Percentiles rank a stretch among this genome's conserved stretches.
Evolutionary conservation across 2,888 invertebrate species (phyloP).

Genomic region (Acholoe squamosa): DNA sequence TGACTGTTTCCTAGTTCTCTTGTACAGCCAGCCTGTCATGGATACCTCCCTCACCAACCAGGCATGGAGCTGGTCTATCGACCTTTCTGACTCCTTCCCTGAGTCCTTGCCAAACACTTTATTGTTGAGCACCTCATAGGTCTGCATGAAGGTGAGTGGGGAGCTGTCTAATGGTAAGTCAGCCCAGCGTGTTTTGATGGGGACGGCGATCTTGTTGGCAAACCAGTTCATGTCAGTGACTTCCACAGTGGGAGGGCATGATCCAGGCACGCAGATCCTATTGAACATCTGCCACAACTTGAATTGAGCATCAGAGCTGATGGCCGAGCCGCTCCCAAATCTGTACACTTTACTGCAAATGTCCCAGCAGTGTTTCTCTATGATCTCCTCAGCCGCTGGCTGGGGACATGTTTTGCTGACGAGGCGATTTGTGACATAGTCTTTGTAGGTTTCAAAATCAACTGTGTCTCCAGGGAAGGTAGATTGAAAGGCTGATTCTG

Average conservation of each 20-base stretch:
- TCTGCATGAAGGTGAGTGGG: background rate
- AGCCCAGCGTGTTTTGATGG: background rate
- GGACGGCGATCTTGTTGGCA: constrained; percentile 64
- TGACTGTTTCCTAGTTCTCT: constrained; percentile 68
- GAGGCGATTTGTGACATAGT: background rate
- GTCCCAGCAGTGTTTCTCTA: constrained; percentile 60
- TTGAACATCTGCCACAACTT: constrained; percentile 70
- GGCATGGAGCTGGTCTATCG: constrained; percentile 67
- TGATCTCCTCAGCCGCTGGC: background rate
- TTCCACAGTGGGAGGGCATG: constrained; percentile 68
- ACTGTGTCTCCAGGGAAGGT: constrained; percentile 41
- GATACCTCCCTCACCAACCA: constrained; percentile 70
- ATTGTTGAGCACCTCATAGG: background rate
- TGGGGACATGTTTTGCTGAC: constrained; percentile 29
- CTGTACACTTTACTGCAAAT: constrained; percentile 4
- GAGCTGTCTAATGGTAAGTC: background rate
- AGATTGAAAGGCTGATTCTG: constrained; percentile 16
- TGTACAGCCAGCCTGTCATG: constrained; percentile 68
- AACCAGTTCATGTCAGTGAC: constrained; percentile 66
- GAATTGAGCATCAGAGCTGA: constrained; percentile 6
- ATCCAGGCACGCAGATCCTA: constrained; percentile 65
- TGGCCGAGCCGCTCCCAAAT: background rate
- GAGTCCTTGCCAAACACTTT: background rate
- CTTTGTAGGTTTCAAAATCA: constrained; percentile 41
- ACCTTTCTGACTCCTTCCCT: background rate